phyloP scores from a whole-genome alignment of 2,888 invertebrate species.

The Campoplex capitator region DNA sequence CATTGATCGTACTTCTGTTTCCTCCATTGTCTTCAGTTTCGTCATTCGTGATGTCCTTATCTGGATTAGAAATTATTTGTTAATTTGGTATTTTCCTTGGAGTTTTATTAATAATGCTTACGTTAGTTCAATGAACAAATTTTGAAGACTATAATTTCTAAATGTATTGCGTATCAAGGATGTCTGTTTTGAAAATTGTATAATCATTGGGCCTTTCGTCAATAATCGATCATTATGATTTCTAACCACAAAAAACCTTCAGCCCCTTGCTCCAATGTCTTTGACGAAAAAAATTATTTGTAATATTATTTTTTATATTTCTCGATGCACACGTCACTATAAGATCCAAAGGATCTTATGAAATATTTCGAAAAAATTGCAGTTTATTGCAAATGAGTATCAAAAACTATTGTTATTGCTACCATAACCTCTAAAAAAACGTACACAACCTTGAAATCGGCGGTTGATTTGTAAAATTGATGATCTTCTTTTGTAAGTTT shows the following conservation, averaged over 20 bases:
- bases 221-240: neutral
- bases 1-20: neutral
- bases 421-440: constrained; percentile 52
- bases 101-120: no score
- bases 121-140: no score
- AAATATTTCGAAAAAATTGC: neutral
- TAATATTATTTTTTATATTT: neutral
- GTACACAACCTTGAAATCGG: constrained; percentile 55
- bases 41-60: constrained; percentile 33
- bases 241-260: neutral
- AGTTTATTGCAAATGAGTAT: neutral
- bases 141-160: no score
- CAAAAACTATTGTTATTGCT: neutral
- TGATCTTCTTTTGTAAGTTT: constrained; percentile 49
- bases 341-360: neutral
- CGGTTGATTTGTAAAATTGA: constrained; percentile 32
- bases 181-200: no score
- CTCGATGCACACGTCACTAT: no score
- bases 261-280: neutral
- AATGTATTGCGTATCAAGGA: no score
- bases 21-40: constrained; percentile 29
- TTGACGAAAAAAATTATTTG: neutral
- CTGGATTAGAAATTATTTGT: constrained; percentile 28
- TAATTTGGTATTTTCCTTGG: neutral
- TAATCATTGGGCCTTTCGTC: neutral